Evolutionary conservation across 2,888 invertebrate genomes (phyloP), one percentile per base, ranked within the genome.

Genomic region (Drosophila falleni): DNA sequence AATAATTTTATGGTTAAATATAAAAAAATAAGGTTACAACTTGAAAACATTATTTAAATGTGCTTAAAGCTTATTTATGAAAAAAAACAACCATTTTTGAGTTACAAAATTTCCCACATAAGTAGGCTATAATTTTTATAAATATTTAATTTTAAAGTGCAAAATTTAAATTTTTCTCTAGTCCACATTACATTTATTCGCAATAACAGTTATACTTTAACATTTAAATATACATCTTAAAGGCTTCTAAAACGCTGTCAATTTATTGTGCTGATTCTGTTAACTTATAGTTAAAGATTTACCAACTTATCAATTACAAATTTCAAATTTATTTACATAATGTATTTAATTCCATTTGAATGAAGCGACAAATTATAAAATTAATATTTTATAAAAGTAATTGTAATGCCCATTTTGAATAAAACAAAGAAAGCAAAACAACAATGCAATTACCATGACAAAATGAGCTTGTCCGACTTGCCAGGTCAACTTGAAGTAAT

Each of bases 391-490:
- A 66, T 56, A n/a, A 33, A 56, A 26, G 26, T 37, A 46, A 37
- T 16, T 23, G 44, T 5, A 26, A 13, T 26, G n/a, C 6, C 15
- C n/a, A 46, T 37, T 33, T 33, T 19, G 44, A 46, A 56, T 46
- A 56, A 46, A 46, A 56, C 35, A 56, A 46, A 46, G 13, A 56
- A 5, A 55, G 13, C 23, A 54, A 65, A 44, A 44, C 3, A 61
- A 71, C 54, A 76, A 76, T 44, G 19, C 15, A 54, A 58, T 55
- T 64, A 29, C 13, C 67, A 46, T 68, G 39, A 53, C 44, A 50
- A 56, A 55, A 15, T 62, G 58, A 51, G 66, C 55, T 62, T 66
- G 58, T 59, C 11, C 50, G 50, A 35, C 54, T 64, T 66, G 54
- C 46, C 31, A 31, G 49, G 42, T 3, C 54, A 46, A 42, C 37